phyloP scores from a whole-genome alignment of 2,113 vertebrate genomes.

The Epinephelus moara region DNA sequence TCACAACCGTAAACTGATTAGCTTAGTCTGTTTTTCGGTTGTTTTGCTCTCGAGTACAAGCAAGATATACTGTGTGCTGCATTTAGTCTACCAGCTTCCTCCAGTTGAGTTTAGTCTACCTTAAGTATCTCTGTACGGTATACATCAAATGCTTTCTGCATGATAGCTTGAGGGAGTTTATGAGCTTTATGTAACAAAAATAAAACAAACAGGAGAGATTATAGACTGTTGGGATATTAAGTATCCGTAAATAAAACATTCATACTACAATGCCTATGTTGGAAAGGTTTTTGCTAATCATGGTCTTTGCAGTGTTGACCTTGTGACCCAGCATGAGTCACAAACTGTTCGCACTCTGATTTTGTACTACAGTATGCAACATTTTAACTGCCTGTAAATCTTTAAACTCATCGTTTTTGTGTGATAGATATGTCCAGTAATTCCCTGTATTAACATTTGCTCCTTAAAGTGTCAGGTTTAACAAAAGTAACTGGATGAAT shows the following conservation, averaged over 20 bases:
- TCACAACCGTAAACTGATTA: neutral
- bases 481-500: neutral
- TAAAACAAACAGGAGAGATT: neutral
- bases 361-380: neutral
- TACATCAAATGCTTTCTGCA: neutral
- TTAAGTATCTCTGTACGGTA: neutral
- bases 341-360: neutral
- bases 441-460: neutral
- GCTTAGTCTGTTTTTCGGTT: neutral
- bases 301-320: neutral
- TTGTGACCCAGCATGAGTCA: slow-evolving; percentile 2
- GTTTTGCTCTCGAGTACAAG: slow-evolving; percentile 22
- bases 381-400: neutral
- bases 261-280: neutral
- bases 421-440: neutral
- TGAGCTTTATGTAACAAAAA: neutral
- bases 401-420: neutral
- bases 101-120: neutral
- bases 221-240: neutral
- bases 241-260: neutral
- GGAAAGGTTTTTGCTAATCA: neutral
- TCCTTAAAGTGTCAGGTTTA: neutral
- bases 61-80: neutral
- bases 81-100: neutral
- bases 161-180: neutral